phyloP scores from a whole-genome alignment of 1,140 invertebrate species.

The Triops cancriformis region DNA sequence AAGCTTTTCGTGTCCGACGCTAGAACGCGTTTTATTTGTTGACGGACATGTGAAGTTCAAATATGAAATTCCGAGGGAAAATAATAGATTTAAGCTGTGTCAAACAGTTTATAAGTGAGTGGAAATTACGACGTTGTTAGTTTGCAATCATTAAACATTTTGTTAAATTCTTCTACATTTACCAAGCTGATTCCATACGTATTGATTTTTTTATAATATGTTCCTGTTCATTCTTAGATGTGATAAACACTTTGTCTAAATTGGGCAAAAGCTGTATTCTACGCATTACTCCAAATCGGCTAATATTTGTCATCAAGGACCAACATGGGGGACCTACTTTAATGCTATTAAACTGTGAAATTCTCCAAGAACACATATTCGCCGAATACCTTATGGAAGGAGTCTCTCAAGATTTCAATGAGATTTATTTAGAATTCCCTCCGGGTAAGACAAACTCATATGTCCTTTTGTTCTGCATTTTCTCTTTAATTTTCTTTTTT shows the following conservation, averaged over 20 bases:
- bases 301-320: neutral
- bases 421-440: neutral
- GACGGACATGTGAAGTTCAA: neutral
- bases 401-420: neutral
- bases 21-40: neutral
- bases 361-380: slow-evolving; percentile 1
- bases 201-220: neutral
- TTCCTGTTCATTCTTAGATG: neutral
- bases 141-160: too few species aligned
- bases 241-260: neutral
- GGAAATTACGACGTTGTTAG: neutral
- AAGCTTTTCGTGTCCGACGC: too few species aligned
- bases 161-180: too few species aligned
- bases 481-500: neutral
- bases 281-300: neutral
- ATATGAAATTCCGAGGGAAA: neutral
- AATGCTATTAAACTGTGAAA: neutral
- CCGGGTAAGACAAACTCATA: neutral
- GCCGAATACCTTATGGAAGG: neutral
- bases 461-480: neutral
- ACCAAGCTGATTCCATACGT: too few species aligned
- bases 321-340: neutral
- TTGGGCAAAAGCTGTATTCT: neutral
- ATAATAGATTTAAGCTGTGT: slow-evolving; percentile 6
- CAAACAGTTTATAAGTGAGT: neutral